Evolutionary conservation across 2,888 invertebrate species (phyloP), one percentile per base, ranked within the genome.

Genomic region (Eupithecia vulgata): DNA sequence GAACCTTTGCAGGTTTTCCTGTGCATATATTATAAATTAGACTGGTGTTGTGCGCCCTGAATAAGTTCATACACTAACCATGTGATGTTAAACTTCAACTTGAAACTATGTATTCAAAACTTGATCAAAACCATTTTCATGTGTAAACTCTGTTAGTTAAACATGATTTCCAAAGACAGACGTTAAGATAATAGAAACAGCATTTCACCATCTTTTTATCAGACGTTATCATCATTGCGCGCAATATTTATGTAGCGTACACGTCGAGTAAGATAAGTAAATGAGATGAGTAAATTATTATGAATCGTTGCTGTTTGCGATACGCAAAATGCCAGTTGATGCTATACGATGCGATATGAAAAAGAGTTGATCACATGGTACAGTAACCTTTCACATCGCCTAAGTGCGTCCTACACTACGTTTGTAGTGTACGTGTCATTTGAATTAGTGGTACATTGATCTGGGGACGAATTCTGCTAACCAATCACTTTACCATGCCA

Each of bases 241-340:
- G 62, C 61, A 66, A 71, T 68, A 52, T 73, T 67, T 68, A 57
- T 59, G 30, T 37, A 59, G 45, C 21, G 13, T 25, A 48, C 37
- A 68, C 37, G 37, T 25, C 10, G 17, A 40, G 37, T 3, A 52
- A 67, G 68, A 70, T 73, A 67, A 65, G 17, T 35, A 4, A 62
- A 64, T 13, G 57, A 57, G 61, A 65, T 42, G 57, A 52, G 65
- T 42, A 48, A 48, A 67, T 70, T 61, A 52, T 30, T 65, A 68
- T 71, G 37, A 52, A 68, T 61, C 67, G 68, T 71, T 48, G 66
- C 61, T 66, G 62, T 66, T 61, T 59, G 21, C 48, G 15, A 66
- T 67, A 70, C 70, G 70, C 70, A 73, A 64, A 57, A 61, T 37
- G 25, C 12, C 21, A 17, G 21, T 67, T 67, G 30, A 17, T 45